Conservation (phyloP, 1,140 invertebrate genomes). For the Maconellicoccus hirsutus region DNA sequence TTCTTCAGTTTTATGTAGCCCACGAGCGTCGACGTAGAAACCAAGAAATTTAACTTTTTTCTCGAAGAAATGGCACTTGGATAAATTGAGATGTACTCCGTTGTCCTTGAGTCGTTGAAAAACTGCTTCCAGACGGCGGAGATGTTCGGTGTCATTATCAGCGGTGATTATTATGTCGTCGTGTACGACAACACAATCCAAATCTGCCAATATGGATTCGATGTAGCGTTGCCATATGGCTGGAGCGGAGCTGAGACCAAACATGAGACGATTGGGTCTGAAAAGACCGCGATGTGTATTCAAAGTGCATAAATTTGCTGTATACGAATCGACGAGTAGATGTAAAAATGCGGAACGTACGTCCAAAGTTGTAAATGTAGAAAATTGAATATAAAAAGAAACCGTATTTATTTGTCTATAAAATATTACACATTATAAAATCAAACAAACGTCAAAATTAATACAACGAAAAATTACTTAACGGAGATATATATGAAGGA, state of each 20-base stretch:
- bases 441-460: too few species aligned
- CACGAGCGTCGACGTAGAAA: constrained; percentile 25
- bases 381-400: too few species aligned
- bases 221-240: constrained; percentile 36
- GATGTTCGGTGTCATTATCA: constrained; percentile 28
- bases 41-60: too few species aligned
- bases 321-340: constrained; percentile 28
- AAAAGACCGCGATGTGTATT: constrained; percentile 33
- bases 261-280: constrained; percentile 35
- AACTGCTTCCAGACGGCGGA: constrained; percentile 1
- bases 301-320: constrained; percentile 30
- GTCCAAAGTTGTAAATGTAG: constrained; percentile 34
- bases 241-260: constrained; percentile 31
- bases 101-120: background rate
- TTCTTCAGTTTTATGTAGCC: constrained; percentile 16
- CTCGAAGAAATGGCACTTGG: constrained; percentile 23
- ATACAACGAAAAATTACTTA: too few species aligned
- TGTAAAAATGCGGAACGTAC: constrained; percentile 36
- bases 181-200: constrained; percentile 29
- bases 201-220: constrained; percentile 33
- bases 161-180: constrained; percentile 31
- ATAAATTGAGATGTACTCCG: constrained; percentile 19
- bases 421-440: too few species aligned
- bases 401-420: too few species aligned
- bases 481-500: too few species aligned